Percentiles rank a stretch among this genome's conserved stretches.
These are phyloP conservation scores for Zaprionus capensis DNA, from an alignment of 1,140 invertebrate genomes.

Conservation along the genomic window DNA sequence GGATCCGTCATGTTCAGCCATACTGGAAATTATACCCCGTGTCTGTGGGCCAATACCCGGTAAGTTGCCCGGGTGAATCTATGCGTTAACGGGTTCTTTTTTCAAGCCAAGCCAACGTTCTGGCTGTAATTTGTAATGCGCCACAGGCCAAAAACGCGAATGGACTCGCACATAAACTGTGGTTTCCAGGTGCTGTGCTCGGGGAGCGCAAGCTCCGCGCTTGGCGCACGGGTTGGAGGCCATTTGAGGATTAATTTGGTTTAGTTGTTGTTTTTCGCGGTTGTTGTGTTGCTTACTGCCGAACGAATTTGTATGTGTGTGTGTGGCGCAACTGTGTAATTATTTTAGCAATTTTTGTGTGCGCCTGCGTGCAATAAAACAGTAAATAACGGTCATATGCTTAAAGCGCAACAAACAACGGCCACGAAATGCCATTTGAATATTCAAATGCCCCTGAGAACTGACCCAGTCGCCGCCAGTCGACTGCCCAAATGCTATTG, in stretches of 20 bases:
- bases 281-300: slow-evolving; percentile 39
- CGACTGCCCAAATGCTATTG: slow-evolving; percentile 30
- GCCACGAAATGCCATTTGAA: slow-evolving; percentile 68
- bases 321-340: slow-evolving; percentile 70
- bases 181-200: slow-evolving; percentile 48
- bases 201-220: slow-evolving; percentile 33
- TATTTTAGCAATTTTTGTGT: slow-evolving; percentile 76
- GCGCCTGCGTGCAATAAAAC: slow-evolving; percentile 75
- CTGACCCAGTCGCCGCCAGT: slow-evolving; percentile 24
- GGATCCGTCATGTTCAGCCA: slow-evolving; percentile 93
- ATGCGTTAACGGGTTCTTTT: slow-evolving; percentile 10
- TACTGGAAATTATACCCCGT: slow-evolving; percentile 93
- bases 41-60: slow-evolving; percentile 95
- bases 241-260: slow-evolving; percentile 77
- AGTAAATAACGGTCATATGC: slow-evolving; percentile 76
- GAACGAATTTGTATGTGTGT: slow-evolving; percentile 3
- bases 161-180: slow-evolving; percentile 38
- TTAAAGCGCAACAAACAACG: slow-evolving; percentile 68
- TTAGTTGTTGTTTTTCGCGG: slow-evolving; percentile 48
- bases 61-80: slow-evolving; percentile 84
- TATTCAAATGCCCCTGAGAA: slow-evolving; percentile 79
- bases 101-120: slow-evolving; percentile 10
- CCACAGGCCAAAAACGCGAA: slow-evolving; percentile 17
- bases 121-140: slow-evolving; percentile 28
- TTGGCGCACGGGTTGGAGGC: slow-evolving; percentile 42